Evolutionary conservation across 2,888 invertebrate species (phyloP).

Genomic region (Sylvicola cinctus): DNA sequence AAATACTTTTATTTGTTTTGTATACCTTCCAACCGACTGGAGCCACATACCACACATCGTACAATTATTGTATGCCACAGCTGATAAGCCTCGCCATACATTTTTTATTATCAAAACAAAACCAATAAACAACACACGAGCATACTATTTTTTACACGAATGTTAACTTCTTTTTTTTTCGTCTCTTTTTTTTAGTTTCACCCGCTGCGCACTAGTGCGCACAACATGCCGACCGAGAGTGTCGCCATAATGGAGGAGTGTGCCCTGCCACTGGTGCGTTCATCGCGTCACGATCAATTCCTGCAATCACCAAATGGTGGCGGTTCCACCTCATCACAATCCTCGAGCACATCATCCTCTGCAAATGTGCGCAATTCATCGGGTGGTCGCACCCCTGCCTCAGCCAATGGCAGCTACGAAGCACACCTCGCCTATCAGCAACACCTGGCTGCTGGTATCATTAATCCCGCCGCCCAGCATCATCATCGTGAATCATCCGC

Average conservation of each 20-base stretch:
- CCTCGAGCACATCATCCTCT: slow-evolving; percentile 16
- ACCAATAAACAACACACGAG: no score
- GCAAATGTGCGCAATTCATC: slow-evolving; percentile 24
- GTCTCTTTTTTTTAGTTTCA: no score
- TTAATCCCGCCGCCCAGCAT: slow-evolving; percentile 13
- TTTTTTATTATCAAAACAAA: no score
- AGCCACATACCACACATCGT: no score
- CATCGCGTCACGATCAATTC: slow-evolving; percentile 38
- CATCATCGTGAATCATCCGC: slow-evolving; percentile 56
- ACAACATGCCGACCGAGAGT: slow-evolving; percentile 19
- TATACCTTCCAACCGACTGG: no score
- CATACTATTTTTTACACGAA: no score
- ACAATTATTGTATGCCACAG: no score
- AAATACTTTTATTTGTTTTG: no score
- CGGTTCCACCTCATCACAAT: slow-evolving; percentile 9
- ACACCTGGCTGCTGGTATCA: slow-evolving; percentile 31
- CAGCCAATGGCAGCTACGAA: slow-evolving; percentile 32
- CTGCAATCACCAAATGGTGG: slow-evolving; percentile 32
- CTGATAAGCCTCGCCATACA: no score
- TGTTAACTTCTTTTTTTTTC: no score
- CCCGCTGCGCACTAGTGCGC: no score
- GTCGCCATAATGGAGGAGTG: slow-evolving; percentile 14
- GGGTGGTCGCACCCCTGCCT: slow-evolving; percentile 24
- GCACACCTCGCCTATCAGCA: slow-evolving; percentile 47
- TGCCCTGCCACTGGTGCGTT: slow-evolving; percentile 19